Base-by-base conservation (phyloP, 1,140 invertebrate species). In the Druon quercuslanigerum region DNA sequence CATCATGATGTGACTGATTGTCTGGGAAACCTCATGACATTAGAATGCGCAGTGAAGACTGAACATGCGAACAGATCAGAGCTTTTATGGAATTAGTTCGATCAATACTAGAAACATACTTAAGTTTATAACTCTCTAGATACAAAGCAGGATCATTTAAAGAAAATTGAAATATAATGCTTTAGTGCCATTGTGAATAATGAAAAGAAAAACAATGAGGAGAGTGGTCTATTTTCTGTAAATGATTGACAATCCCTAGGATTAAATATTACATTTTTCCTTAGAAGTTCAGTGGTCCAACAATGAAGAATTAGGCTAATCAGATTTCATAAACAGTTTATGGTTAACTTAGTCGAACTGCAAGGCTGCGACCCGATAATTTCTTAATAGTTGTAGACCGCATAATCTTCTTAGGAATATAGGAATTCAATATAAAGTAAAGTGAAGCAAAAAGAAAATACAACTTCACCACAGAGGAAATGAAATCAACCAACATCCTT, bases 11-110 rank as follows among this genome's bases (percentile, higher is more conserved):
- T 66, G 60, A 40, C 40, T 66, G 40, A 66, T 33, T 66, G 60
- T 66, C 60, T 66, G 60, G 40, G 25, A 66, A 33, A 16, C 57
- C 60, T 33, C n/a, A 40, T 66, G 25, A 33, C 46, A 66, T 66
- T 66, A 66, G 60, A 66, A 40, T 66, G 60, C 60, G 60, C 60
- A 66, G 60, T 66, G 60, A 46, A 46, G 40, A 46, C 40, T 46
- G 8, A 66, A 66, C 60, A 66, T 66, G 60, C 60, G 12, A 66
- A 66, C 60, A 66, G 60, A 66, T 66, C 33, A 66, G 25, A 66
- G 25, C 60, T 66, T 66, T 66, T 66, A 66, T 66, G 25, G 60
- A 66, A 20, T 66, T 66, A 66, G 25, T 40, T 66, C 25, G 60
- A 66, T 66, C 60, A 66, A 66, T 66, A 66, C 60, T 7, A 46